Evolutionary conservation across 2,888 invertebrate genomes (phyloP), one percentile per base, ranked within the genome.

Genomic region (Acleris emargana): DNA sequence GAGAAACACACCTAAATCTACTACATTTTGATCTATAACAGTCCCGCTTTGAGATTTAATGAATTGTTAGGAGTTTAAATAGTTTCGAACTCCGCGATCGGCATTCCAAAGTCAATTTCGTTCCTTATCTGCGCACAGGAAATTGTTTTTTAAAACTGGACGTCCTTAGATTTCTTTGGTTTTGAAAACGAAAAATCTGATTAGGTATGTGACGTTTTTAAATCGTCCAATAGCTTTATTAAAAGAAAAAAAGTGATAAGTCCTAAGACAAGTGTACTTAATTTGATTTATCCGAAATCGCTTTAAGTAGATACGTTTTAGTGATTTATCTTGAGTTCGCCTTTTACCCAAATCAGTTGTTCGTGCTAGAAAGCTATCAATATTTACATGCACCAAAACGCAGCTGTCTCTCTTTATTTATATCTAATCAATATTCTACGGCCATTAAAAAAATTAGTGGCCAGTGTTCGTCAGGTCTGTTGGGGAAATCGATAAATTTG

Each of bases 11-110:
- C 68, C 68, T 74, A 72, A 74, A 73, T 69, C 67, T 61, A 66
- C 63, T 71, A 75, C 73, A 75, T 78, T 77, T 74, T 74, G 76
- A 78, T 78, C 74, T 76, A 76, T 77, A 78, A 75, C 68, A 69
- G 77, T 68, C 59, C 55, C 38, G 49, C 28, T 58, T 58, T 38
- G 47, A 38, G 20, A 58, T 50, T 58, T 38, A 58, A 58, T 53
- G 47, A 28, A 57, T 43, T 57, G 57, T 57, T 45, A 9, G 38
- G 45, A 45, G 58, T 47, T 53, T 17, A 20, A 42, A 54, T 54
- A 54, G 54, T 54, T 54, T 20, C 16, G 42, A 42, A 42, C 9
- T n/a, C 22, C 42, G 54, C 38, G 42, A 42, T 54, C 54, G 54
- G 20, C 16, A 16, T 42, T 42, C 32, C 54, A 54, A 54, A 54